These are phyloP conservation scores for Eupithecia inturbata DNA, from an alignment of 2,888 invertebrate genomes.

Conservation along the genomic window DNA sequence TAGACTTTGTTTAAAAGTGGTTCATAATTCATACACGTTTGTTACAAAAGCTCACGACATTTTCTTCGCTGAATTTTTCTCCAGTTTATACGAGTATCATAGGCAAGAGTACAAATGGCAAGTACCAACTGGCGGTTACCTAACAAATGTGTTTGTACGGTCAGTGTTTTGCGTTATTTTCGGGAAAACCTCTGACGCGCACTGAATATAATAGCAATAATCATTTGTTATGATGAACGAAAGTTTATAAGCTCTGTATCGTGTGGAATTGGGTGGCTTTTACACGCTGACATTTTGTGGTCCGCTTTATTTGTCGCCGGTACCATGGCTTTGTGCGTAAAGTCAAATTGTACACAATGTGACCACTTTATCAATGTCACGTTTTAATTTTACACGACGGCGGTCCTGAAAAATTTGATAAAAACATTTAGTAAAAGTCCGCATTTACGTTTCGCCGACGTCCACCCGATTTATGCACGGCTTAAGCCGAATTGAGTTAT, in stretches of 20 bases:
- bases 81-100: slow-evolving; percentile 14
- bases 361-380: slow-evolving; percentile 18
- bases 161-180: slow-evolving; percentile 56
- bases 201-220: slow-evolving; percentile 58
- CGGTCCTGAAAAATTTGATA: slow-evolving; percentile 20
- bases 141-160: slow-evolving; percentile 52
- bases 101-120: slow-evolving; percentile 43
- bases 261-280: slow-evolving; percentile 30
- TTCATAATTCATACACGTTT: slow-evolving; percentile 7
- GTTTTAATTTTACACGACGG: slow-evolving; percentile 22
- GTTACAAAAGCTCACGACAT: neutral
- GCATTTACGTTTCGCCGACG: slow-evolving; percentile 46
- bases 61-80: neutral
- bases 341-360: slow-evolving; percentile 12
- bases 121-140: slow-evolving; percentile 43
- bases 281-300: slow-evolving; percentile 21
- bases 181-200: slow-evolving; percentile 54
- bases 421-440: slow-evolving; percentile 38
- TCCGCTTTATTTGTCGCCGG: slow-evolving; percentile 15
- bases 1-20: neutral
- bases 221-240: slow-evolving; percentile 55
- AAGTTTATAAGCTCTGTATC: slow-evolving; percentile 43
- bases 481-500: slow-evolving; percentile 56
- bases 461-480: slow-evolving; percentile 53
- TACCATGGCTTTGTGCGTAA: slow-evolving; percentile 13